These are phyloP conservation scores for Malurus elegans DNA, from an alignment of 2,113 vertebrate species.

Conservation along the genomic window DNA sequence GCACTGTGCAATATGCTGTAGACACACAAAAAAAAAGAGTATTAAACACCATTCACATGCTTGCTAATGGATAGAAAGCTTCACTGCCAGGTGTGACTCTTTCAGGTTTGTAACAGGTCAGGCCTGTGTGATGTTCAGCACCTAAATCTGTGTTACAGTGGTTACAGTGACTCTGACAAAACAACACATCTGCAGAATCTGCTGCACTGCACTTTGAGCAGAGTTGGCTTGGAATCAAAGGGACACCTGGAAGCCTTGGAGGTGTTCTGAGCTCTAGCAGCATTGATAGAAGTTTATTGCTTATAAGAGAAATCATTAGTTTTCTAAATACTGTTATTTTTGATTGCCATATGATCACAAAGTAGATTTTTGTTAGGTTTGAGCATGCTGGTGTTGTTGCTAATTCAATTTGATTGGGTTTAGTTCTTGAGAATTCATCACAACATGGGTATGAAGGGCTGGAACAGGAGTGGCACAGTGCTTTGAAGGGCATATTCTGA, in stretches of 20 bases:
- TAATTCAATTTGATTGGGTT: background rate
- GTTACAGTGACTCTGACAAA: background rate
- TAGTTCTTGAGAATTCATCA: background rate
- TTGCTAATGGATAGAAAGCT: slow-evolving; percentile 17
- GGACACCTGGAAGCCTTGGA: background rate
- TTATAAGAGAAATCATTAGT: background rate
- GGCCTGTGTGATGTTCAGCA: background rate
- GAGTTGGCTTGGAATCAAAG: background rate
- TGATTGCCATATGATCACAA: background rate
- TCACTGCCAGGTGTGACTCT: background rate
- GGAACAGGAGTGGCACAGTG: background rate
- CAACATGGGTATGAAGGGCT: background rate
- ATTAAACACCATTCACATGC: background rate
- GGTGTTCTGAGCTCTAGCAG: background rate
- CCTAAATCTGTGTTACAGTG: background rate
- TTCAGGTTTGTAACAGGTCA: background rate
- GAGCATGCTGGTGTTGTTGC: background rate
- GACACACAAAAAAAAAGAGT: background rate
- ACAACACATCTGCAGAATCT: background rate
- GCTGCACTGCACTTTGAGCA: background rate
- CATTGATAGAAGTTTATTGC: background rate
- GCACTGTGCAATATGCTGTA: slow-evolving; percentile 33
- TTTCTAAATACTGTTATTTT: background rate
- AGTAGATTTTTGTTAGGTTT: background rate
- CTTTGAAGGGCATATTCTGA: background rate